Evolutionary conservation across 2,113 vertebrate species (phyloP).

Genomic region (Fukomys damarensis): DNA sequence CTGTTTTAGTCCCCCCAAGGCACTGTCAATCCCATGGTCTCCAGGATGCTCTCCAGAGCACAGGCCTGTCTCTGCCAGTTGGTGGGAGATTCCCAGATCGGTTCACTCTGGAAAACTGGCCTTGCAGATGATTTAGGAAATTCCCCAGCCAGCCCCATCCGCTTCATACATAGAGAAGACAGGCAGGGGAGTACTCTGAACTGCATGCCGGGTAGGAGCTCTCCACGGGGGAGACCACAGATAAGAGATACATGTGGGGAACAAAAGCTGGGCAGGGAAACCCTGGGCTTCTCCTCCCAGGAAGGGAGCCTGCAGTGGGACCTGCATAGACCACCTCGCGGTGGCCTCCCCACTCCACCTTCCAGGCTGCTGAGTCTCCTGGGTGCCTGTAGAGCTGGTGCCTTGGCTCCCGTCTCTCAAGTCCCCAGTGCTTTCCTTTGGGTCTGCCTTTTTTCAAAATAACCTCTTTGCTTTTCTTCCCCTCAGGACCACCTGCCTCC

Average conservation of each 20-base stretch:
- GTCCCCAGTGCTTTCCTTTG: not conserved
- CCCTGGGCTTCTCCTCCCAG: not conserved
- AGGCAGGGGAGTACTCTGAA: not conserved
- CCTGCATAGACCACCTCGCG: not conserved
- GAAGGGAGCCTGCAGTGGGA: not conserved
- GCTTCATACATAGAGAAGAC: not conserved
- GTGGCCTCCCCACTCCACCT: not conserved
- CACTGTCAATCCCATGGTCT: not conserved
- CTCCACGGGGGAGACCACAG: not conserved
- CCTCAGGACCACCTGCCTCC: constrained; percentile 65
- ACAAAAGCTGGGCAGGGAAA: not conserved
- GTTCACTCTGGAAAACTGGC: not conserved
- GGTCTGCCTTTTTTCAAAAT: constrained; percentile 61
- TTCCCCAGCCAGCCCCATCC: not conserved
- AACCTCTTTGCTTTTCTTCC: constrained; percentile 75
- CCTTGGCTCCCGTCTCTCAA: not conserved
- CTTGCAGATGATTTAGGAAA: not conserved
- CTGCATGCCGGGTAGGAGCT: not conserved
- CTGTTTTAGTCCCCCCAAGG: not conserved
- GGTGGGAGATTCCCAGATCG: not conserved
- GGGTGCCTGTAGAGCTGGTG: not conserved
- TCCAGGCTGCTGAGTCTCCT: not conserved
- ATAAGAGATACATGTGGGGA: not conserved
- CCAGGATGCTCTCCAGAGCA: not conserved
- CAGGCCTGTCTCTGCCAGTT: not conserved